phyloP scores from a whole-genome alignment of 1,140 invertebrate species.

The Sminthurides bifidus region DNA sequence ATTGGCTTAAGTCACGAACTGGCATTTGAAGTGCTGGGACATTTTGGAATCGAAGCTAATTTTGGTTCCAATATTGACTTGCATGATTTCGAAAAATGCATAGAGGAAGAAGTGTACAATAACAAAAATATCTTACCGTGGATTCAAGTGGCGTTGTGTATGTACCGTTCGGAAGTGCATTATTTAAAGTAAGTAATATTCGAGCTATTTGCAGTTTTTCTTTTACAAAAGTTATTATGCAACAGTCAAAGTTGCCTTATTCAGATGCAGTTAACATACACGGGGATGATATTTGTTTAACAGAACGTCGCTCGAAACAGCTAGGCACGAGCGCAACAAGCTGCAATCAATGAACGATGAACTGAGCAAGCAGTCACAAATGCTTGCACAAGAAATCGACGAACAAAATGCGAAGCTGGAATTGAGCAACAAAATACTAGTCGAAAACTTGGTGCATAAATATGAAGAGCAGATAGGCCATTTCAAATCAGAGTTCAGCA shows the following conservation, averaged over 20 bases:
- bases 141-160: conserved; percentile 44
- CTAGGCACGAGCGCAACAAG: conserved; percentile 52
- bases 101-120: conserved; percentile 23
- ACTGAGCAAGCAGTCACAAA: conserved; percentile 61
- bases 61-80: conserved; percentile 6
- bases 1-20: conserved; percentile 12
- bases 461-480: conserved; percentile 60
- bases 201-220: conserved; percentile 7
- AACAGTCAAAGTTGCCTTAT: background rate
- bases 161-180: conserved; percentile 49
- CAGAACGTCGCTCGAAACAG: conserved; percentile 38
- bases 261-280: too few relatives aligned
- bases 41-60: conserved; percentile 16
- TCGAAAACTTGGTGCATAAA: conserved; percentile 56
- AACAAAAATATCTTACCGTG: conserved; percentile 34
- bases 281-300: conserved; percentile 5
- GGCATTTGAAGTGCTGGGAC: conserved; percentile 9
- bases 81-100: conserved; percentile 12
- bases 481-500: conserved; percentile 50
- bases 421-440: conserved; percentile 47
- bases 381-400: conserved; percentile 77
- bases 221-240: background rate
- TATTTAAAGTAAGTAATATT: conserved; percentile 40
- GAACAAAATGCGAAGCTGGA: conserved; percentile 73
- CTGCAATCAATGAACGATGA: conserved; percentile 60